These are phyloP conservation scores for Cyprinodon brontotheroides DNA, from an alignment of 2,113 vertebrate genomes.

Conservation along the genomic window DNA sequence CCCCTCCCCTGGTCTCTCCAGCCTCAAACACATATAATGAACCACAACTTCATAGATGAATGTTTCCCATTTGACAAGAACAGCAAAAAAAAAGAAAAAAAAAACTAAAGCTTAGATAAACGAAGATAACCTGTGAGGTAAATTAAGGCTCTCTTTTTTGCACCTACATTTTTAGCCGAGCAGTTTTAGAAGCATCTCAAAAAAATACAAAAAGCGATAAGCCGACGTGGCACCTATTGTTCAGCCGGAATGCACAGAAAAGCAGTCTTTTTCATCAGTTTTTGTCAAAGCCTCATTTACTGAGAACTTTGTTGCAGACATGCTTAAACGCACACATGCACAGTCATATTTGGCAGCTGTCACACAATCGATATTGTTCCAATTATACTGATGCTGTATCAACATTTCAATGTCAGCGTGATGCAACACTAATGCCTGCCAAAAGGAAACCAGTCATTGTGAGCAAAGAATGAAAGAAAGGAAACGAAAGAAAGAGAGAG, in stretches of 20 bases:
- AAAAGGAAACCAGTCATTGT: conserved; percentile 26
- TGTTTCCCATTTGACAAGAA: not conserved
- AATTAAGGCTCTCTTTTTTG: not conserved
- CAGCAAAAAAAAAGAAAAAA: not conserved
- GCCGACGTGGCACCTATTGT: not conserved
- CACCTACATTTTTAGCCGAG: not conserved
- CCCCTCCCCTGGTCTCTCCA: not conserved
- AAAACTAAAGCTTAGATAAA: not conserved
- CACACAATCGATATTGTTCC: conserved; percentile 56
- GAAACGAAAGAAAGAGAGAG: not conserved
- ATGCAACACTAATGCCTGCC: conserved; percentile 24
- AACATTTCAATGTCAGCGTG: conserved; percentile 53
- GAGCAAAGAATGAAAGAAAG: not conserved
- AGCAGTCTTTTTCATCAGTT: not conserved
- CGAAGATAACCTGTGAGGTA: not conserved
- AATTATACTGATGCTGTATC: conserved; percentile 62
- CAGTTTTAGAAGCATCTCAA: not conserved
- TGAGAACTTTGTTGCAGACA: not conserved
- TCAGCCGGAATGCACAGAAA: not conserved
- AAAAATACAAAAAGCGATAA: not conserved
- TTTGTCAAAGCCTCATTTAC: not conserved
- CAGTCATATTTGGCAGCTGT: conserved; percentile 40
- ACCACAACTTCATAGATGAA: not conserved
- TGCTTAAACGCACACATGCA: conserved; percentile 11
- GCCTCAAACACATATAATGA: not conserved